Base-by-base conservation (phyloP, 2,888 invertebrate genomes). In the Hecatera dysodea region DNA sequence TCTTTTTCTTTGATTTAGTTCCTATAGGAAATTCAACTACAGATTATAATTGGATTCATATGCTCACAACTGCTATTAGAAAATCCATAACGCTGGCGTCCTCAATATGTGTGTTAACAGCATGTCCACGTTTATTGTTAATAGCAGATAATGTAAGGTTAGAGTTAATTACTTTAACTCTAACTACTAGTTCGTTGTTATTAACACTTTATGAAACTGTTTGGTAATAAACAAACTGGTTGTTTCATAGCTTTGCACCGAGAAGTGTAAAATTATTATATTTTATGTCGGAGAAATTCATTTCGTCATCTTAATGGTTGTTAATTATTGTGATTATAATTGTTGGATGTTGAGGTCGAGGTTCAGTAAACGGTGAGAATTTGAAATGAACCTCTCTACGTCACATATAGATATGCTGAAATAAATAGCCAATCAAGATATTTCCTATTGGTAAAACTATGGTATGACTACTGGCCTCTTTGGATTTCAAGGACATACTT, bases 131-230 rank as follows among this genome's bases (percentile, higher is more conserved):
- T 88, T 89, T 89, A 89, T 89, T 90, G 89, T 90, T 91, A 91
- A 89, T 90, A 84, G 89, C 88, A 87, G 86, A 88, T 91, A 90
- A 90, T 90, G 81, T 85, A 87, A 86, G 87, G 89, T 87, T 90
- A 82, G 78, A 81, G 88, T 90, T 90, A 91, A 90, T 91, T 90
- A 90, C 89, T 90, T 89, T 81, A 80, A 82, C 82, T 87, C 85
- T 90, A 90, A 91, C 89, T 87, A 87, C 87, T 83, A 86, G 86
- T 88, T 78, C 81, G 78, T 84, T 80, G 87, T 87, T 86, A 90
- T 92, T 90, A 91, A 91, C 90, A 86, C 87, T 86, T 87, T 87
- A 91, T 88, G 87, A 86, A 82, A 86, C 84, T 82, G 87, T 90
- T 89, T 86, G 87, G 84, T 88, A 88, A 87, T 84, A 80, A 72